Conservation (phyloP, 2,888 invertebrate species). For the Abscondita cerata region DNA sequence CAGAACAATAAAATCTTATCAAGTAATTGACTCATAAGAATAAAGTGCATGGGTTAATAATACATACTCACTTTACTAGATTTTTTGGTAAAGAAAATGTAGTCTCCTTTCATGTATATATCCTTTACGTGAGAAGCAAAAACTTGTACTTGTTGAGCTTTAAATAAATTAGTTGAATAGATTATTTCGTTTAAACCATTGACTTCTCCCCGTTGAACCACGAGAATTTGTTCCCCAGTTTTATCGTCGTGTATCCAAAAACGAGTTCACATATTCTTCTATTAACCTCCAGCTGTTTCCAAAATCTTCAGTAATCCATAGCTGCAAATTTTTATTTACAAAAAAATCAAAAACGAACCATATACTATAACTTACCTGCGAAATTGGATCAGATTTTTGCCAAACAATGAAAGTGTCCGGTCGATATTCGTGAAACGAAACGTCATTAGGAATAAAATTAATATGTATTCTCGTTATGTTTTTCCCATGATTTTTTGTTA, state of each 20-base stretch:
- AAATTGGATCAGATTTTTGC: slow-evolving; percentile 72
- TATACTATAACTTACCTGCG: slow-evolving; percentile 25
- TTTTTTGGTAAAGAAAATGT: slow-evolving; percentile 82
- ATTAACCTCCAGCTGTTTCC: slow-evolving; percentile 74
- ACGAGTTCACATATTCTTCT: slow-evolving; percentile 78
- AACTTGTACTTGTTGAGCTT: slow-evolving; percentile 44
- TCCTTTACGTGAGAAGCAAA: slow-evolving; percentile 72
- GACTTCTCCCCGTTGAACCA: slow-evolving; percentile 74
- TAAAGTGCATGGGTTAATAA: no score
- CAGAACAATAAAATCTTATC: no score
- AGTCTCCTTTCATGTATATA: slow-evolving; percentile 83
- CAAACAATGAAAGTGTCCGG: slow-evolving; percentile 74
- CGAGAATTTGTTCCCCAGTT: slow-evolving; percentile 59
- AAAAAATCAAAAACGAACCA: slow-evolving; percentile 19
- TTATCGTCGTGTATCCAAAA: slow-evolving; percentile 70
- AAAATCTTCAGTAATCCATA: slow-evolving; percentile 79
- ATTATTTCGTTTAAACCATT: slow-evolving; percentile 65
- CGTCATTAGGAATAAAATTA: slow-evolving; percentile 78
- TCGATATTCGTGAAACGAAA: slow-evolving; percentile 77
- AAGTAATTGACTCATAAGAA: no score
- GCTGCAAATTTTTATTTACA: slow-evolving; percentile 60
- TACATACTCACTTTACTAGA: slow-evolving; percentile 62
- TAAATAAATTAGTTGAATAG: slow-evolving; percentile 50
- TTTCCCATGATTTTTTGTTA: slow-evolving; percentile 76
- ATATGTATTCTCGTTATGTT: slow-evolving; percentile 70